Percentiles rank a stretch among this genome's conserved stretches.
These are phyloP conservation scores for Silurus aristotelis DNA, from an alignment of 2,797 vertebrate genomes.

Conservation along the genomic window DNA sequence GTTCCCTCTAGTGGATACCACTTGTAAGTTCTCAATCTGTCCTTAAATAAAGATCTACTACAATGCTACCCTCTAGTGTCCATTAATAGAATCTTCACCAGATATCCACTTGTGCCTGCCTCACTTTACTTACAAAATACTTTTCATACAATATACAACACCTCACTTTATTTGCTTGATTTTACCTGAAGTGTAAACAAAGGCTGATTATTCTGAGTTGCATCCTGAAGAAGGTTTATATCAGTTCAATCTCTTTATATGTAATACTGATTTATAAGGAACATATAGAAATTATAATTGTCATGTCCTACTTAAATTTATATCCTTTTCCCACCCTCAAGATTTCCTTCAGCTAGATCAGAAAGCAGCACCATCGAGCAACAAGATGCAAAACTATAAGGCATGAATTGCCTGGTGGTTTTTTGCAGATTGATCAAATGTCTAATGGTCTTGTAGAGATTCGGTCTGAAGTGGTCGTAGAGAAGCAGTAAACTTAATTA, in stretches of 20 bases:
- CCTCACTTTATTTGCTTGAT: background rate
- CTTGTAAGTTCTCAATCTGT: background rate
- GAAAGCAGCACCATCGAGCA: background rate
- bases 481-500: slow-evolving; percentile 13
- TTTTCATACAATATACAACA: background rate
- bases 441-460: background rate
- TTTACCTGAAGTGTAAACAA: background rate
- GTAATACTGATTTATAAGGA: slow-evolving; percentile 33
- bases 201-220: background rate
- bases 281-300: background rate
- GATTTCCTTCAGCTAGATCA: background rate
- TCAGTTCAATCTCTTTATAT: slow-evolving; percentile 11
- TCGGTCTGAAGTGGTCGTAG: background rate
- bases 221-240: slow-evolving; percentile 26
- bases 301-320: background rate
- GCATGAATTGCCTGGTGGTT: background rate
- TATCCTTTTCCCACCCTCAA: background rate
- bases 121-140: background rate
- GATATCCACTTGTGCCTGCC: background rate
- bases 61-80: slow-evolving; percentile 41
- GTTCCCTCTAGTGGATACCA: slow-evolving; percentile 39
- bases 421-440: slow-evolving; percentile 13
- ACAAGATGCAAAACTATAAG: background rate
- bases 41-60: background rate
- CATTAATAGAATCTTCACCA: background rate